Evolutionary conservation across 2,113 vertebrate species (phyloP).

Genomic region (Marmota flaviventris): DNA sequence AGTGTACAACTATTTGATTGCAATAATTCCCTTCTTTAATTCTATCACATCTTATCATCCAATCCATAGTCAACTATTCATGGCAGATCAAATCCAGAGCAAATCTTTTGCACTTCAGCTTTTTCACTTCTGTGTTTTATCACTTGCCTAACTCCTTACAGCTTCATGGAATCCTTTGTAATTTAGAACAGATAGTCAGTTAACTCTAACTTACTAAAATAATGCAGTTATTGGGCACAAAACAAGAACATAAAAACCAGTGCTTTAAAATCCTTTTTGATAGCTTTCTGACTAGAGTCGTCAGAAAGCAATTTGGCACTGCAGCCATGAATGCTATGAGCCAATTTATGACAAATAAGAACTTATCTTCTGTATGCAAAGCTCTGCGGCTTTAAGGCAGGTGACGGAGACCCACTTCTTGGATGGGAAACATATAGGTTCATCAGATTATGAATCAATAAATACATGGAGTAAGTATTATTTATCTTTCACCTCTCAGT

Average conservation of each 20-base stretch:
- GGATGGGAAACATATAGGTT: fast-evolving
- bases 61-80: background rate
- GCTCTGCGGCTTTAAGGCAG: background rate
- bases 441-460: background rate
- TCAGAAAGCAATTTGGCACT: background rate
- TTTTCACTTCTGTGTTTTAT: background rate
- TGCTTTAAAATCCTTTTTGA: background rate
- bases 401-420: background rate
- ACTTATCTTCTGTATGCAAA: background rate
- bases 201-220: background rate
- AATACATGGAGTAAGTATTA: background rate
- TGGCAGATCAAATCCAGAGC: background rate
- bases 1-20: background rate
- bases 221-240: background rate
- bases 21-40: background rate
- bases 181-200: background rate
- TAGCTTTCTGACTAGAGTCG: background rate
- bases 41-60: background rate
- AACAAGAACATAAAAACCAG: background rate
- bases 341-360: background rate
- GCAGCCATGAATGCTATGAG: background rate
- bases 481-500: background rate
- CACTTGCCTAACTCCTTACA: background rate
- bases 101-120: background rate
- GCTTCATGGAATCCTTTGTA: background rate